Conservation (phyloP, 2,797 vertebrate species). For the Rhynchotus rufescens region DNA sequence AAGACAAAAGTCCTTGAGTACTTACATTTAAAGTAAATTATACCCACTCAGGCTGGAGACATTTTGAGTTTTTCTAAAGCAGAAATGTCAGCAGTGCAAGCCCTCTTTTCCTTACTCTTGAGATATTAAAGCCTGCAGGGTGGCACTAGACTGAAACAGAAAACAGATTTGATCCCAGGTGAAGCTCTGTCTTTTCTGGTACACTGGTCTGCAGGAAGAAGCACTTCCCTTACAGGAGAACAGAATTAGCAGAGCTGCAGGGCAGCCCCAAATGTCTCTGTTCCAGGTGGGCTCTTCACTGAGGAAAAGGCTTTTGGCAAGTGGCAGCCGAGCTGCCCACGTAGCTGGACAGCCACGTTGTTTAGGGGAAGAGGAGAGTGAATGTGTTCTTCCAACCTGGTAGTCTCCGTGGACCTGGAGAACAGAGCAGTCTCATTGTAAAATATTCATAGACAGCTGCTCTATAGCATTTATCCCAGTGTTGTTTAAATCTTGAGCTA, state of each 20-base stretch:
- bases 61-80: background rate
- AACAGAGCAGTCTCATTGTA: conserved; percentile 58
- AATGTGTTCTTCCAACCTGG: background rate
- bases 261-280: background rate
- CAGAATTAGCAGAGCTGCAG: background rate
- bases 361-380: background rate
- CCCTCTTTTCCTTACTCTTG: background rate
- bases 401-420: conserved; percentile 8
- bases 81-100: background rate
- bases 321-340: background rate
- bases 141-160: background rate
- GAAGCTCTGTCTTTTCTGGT: background rate
- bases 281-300: fast-evolving
- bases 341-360: background rate
- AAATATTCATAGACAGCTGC: conserved; percentile 77
- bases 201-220: background rate
- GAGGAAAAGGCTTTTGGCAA: background rate
- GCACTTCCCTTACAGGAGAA: fast-evolving
- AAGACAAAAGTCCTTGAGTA: background rate
- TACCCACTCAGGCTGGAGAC: background rate
- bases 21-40: background rate
- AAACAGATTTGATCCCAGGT: fast-evolving
- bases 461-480: conserved; percentile 70
- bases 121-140: fast-evolving
- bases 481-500: conserved; percentile 71